Conservation (phyloP, 2,113 vertebrate genomes). For the Clupea harengus region DNA sequence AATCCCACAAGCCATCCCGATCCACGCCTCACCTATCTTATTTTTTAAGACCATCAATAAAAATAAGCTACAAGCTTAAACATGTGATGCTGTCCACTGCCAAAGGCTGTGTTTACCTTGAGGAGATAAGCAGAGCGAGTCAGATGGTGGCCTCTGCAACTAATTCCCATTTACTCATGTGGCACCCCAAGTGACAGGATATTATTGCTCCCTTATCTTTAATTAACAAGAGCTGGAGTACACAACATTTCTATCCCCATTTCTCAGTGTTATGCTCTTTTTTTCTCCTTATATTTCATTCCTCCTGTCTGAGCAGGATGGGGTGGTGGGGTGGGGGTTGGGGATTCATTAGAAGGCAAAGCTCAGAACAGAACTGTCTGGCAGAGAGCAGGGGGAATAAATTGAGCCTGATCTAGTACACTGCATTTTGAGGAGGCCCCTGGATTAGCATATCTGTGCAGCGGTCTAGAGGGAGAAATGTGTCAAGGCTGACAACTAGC, state of each 20-base stretch:
- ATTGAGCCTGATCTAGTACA: conserved; percentile 76
- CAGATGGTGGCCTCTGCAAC: background rate
- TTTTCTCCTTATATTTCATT: conserved; percentile 36
- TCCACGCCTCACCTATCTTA: background rate
- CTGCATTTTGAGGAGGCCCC: conserved; percentile 70
- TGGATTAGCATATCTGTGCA: conserved; percentile 77
- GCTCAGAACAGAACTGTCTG: conserved; percentile 66
- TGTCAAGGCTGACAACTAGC: conserved; percentile 73
- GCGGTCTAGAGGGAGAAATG: conserved; percentile 75
- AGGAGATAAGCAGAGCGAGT: background rate
- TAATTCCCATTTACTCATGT: conserved; percentile 1
- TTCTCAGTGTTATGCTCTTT: conserved; percentile 47
- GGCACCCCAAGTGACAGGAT: conserved; percentile 14
- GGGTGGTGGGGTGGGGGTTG: conserved; percentile 15
- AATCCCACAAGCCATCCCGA: background rate
- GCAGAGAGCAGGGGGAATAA: conserved; percentile 66
- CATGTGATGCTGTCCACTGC: background rate
- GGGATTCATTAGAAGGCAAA: conserved; percentile 61
- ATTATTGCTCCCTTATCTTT: conserved; percentile 53
- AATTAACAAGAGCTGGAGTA: conserved; percentile 47
- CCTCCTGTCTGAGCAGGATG: conserved; percentile 31
- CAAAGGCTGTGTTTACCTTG: background rate
- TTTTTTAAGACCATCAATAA: background rate
- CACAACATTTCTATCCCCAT: conserved; percentile 46
- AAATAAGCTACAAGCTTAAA: background rate